Percentiles rank a stretch among this genome's conserved stretches.
Evolutionary conservation across 1,140 invertebrate genomes (phyloP).

Genomic region (Dendrolimus kikuchii): DNA sequence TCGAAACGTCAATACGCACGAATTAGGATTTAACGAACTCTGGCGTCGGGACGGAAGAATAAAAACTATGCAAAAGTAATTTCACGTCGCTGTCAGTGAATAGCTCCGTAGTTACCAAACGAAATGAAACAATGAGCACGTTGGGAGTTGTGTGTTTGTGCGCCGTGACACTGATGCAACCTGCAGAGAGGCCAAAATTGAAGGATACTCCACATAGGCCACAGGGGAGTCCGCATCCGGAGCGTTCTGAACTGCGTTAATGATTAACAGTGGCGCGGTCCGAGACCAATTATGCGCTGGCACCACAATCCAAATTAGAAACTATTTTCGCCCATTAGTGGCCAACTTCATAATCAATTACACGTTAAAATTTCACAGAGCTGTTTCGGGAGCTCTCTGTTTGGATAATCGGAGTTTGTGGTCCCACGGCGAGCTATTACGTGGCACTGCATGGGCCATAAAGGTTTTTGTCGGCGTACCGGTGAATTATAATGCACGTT

Average conservation of each 20-base stretch:
- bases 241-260: constrained; percentile 39
- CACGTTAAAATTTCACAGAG: constrained; percentile 66
- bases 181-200: constrained; percentile 27
- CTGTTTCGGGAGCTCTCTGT: constrained; percentile 60
- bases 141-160: background rate
- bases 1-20: constrained; percentile 65
- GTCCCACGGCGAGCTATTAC: constrained; percentile 65
- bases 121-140: constrained; percentile 9
- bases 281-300: constrained; percentile 61
- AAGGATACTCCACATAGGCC: constrained; percentile 33
- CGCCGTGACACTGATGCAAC: too few species aligned
- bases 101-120: constrained; percentile 14
- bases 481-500: constrained; percentile 61
- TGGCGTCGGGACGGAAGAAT: constrained; percentile 16
- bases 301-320: constrained; percentile 67
- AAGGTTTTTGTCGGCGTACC: constrained; percentile 59
- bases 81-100: constrained; percentile 18
- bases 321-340: constrained; percentile 70
- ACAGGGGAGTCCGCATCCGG: constrained; percentile 27
- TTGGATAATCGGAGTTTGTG: constrained; percentile 70
- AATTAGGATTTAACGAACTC: constrained; percentile 54
- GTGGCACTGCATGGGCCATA: constrained; percentile 39
- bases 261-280: constrained; percentile 57
- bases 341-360: constrained; percentile 72
- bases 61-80: constrained; percentile 38